Evolutionary conservation across 2,797 vertebrate genomes (phyloP).

Genomic region (Chrysocyon brachyurus): DNA sequence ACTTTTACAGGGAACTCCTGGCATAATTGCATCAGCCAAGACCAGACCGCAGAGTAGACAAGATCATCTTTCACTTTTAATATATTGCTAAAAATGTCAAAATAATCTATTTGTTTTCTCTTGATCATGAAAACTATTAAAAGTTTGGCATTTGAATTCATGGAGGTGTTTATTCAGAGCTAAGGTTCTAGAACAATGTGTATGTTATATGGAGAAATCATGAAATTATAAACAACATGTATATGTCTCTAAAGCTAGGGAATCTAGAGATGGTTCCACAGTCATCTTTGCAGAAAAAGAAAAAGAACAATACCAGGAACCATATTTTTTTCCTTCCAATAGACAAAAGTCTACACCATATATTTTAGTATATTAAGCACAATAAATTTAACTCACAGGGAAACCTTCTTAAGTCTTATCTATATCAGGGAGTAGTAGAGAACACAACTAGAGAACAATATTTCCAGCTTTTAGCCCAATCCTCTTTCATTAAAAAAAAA

Average conservation of each 20-base stretch:
- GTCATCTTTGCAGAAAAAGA: slow-evolving; percentile 6
- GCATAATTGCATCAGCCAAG: slow-evolving; percentile 82
- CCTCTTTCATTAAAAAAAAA: background rate
- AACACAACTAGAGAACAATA: background rate
- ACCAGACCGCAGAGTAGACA: slow-evolving; percentile 71
- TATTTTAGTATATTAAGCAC: slow-evolving; percentile 56
- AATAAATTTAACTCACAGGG: slow-evolving; percentile 37
- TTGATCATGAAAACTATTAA: slow-evolving; percentile 82
- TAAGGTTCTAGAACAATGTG: slow-evolving; percentile 74
- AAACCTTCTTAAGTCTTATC: slow-evolving; percentile 20
- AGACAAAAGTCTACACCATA: background rate
- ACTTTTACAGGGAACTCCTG: slow-evolving; percentile 86
- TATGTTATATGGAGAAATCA: background rate
- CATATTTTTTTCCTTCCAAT: slow-evolving; percentile 27
- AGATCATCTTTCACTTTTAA: slow-evolving; percentile 86
- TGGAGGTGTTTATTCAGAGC: slow-evolving; percentile 55
- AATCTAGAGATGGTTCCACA: background rate
- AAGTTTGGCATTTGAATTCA: slow-evolving; percentile 80
- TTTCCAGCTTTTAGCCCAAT: slow-evolving; percentile 44
- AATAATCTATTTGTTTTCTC: slow-evolving; percentile 85
- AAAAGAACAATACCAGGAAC: background rate
- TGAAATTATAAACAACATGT: slow-evolving; percentile 2
- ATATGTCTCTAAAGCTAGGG: background rate
- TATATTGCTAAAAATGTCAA: slow-evolving; percentile 83
- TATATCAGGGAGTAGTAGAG: background rate